These are phyloP conservation scores for Odocoileus virginianus DNA, from an alignment of 2,113 vertebrate genomes.

Conservation along the genomic window DNA sequence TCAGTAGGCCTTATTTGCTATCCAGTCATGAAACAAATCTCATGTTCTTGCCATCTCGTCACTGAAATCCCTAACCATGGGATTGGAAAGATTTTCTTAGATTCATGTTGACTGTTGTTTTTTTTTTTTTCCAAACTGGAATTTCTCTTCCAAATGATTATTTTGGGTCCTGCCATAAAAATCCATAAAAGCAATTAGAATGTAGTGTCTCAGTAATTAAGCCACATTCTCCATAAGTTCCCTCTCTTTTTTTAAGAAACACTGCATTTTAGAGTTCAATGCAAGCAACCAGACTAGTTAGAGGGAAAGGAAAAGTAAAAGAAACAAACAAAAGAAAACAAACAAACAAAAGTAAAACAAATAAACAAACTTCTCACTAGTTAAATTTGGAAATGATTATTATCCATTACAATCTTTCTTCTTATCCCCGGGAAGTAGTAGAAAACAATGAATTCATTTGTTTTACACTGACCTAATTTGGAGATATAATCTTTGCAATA, in stretches of 20 bases:
- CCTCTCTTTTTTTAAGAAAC: background rate
- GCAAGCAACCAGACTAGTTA: background rate
- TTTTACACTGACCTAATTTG: background rate
- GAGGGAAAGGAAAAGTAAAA: background rate
- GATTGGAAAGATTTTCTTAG: background rate
- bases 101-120: background rate
- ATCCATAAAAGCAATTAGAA: background rate
- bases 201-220: background rate
- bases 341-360: too few species aligned
- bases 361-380: background rate
- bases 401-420: background rate
- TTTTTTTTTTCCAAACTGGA: background rate
- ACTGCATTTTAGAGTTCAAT: background rate
- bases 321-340: background rate
- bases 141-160: constrained; percentile 13
- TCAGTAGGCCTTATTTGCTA: background rate
- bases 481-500: background rate
- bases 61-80: background rate
- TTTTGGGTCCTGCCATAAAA: background rate
- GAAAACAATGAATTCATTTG: constrained; percentile 3
- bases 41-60: background rate
- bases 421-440: background rate
- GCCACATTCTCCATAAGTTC: background rate
- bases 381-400: background rate
- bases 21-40: background rate